Conservation (phyloP, 2,113 vertebrate species). For the Notiomystis cincta region DNA sequence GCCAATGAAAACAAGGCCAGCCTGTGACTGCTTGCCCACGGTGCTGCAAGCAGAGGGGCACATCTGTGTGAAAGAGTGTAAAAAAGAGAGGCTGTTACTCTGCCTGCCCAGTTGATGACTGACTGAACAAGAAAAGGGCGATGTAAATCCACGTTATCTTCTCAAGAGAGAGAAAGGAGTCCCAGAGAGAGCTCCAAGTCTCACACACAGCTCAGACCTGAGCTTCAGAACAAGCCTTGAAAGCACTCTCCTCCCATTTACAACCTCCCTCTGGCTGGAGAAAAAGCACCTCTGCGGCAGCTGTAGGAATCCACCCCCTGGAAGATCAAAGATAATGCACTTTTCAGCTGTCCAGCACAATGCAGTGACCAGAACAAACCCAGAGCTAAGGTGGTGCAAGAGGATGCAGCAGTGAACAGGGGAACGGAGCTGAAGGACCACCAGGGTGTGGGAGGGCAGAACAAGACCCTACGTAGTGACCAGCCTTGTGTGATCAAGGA, state of each 20-base stretch:
- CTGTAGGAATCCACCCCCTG: neutral
- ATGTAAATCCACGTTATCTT: neutral
- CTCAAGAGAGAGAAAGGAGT: neutral
- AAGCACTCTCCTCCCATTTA: neutral
- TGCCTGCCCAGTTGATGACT: neutral
- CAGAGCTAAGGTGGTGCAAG: accelerated
- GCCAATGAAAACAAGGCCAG: neutral
- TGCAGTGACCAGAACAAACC: neutral
- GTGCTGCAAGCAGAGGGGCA: neutral
- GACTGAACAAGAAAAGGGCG: neutral
- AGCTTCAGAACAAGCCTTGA: neutral
- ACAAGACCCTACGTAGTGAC: neutral
- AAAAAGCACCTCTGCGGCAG: neutral
- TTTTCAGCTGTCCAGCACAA: neutral
- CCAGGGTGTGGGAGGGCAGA: neutral
- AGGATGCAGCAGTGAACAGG: neutral
- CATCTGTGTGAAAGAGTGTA: neutral
- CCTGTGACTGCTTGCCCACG: too few species aligned
- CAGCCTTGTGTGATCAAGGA: neutral
- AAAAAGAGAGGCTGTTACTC: neutral
- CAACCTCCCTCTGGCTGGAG: neutral
- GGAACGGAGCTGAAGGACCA: neutral
- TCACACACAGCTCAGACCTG: neutral
- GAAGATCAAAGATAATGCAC: neutral
- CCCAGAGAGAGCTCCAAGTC: neutral